Base-by-base conservation (phyloP, 2,888 invertebrate genomes). In the Macaria notata region DNA sequence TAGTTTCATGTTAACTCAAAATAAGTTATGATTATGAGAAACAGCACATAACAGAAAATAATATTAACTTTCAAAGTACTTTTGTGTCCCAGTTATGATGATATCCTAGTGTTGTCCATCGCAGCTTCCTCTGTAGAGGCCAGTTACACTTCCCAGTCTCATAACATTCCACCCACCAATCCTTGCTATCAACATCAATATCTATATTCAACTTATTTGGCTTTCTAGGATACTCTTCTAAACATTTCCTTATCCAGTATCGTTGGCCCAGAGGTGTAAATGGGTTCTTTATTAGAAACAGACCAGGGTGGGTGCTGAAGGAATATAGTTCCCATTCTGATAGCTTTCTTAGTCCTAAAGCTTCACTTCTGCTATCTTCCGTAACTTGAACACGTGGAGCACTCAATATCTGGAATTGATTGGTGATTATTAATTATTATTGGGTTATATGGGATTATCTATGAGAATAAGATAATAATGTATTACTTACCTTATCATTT, bases 11-110 rank as follows among this genome's bases (percentile, higher is more conserved):
- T 19, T 1, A 19, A 19, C 19, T 19, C 19, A 19, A 19, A 19
- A 19, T 19, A 2, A 19, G 19, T 19, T 19, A 19, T 19, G 19
- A 19, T 19, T 19, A 19, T 19, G 19, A 1, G 19, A 19, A 19
- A 19, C 19, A 19, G 19, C 64, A 61, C 61, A 71, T 71, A 58
- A 62, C 60, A 62, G 43, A 64, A 66, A 68, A 56, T 44, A 67
- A 70, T 71, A 79, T 73, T 72, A 74, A 73, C 71, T 73, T 73
- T 85, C 4, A 6, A 36, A 7, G 88, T 88, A 95, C 94, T 93
- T 99, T 99, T 53, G 97, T 96, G 73, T 98, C 95, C 99, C 99
- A 99, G 81, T 99, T 95, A 84, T 99, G 98, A 86, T 99, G 99
- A 80, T 98, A 99, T 9, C 99, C 99, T 39, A 99, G 85, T 0